Evolutionary conservation across 2,113 vertebrate genomes (phyloP).

Genomic region (Leptodactylus fuscus): DNA sequence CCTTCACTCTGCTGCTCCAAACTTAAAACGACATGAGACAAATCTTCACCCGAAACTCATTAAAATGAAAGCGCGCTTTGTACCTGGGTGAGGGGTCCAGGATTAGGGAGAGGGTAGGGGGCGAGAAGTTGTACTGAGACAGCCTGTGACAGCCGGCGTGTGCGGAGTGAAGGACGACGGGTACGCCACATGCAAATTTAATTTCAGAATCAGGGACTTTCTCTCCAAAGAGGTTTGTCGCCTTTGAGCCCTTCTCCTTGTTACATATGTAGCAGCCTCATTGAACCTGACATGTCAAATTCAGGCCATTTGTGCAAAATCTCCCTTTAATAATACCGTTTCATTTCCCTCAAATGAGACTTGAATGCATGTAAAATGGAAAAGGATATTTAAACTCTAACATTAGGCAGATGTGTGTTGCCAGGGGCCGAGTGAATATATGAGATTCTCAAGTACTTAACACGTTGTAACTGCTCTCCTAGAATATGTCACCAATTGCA

Average conservation of each 20-base stretch:
- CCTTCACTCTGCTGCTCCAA: not conserved
- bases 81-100: not conserved
- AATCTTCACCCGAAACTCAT: not conserved
- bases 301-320: constrained; percentile 97
- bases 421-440: constrained; percentile 78
- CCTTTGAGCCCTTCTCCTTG: constrained; percentile 73
- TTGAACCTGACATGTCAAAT: constrained; percentile 97
- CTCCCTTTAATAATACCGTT: constrained; percentile 93
- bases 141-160: not conserved
- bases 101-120: not conserved
- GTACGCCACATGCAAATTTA: constrained; percentile 75
- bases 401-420: constrained; percentile 82
- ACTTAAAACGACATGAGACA: not conserved
- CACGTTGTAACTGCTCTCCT: constrained; percentile 71
- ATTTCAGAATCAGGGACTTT: constrained; percentile 76
- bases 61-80: not conserved
- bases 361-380: constrained; percentile 87
- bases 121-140: not conserved
- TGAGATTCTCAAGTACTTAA: constrained; percentile 82
- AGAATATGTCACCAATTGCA: constrained; percentile 69
- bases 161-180: constrained; percentile 10
- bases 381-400: constrained; percentile 86
- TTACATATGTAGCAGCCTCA: constrained; percentile 86
- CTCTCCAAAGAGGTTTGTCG: constrained; percentile 72
- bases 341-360: constrained; percentile 87